These are phyloP conservation scores for Acanthis flammea DNA, from an alignment of 2,797 vertebrate species.

Conservation along the genomic window DNA sequence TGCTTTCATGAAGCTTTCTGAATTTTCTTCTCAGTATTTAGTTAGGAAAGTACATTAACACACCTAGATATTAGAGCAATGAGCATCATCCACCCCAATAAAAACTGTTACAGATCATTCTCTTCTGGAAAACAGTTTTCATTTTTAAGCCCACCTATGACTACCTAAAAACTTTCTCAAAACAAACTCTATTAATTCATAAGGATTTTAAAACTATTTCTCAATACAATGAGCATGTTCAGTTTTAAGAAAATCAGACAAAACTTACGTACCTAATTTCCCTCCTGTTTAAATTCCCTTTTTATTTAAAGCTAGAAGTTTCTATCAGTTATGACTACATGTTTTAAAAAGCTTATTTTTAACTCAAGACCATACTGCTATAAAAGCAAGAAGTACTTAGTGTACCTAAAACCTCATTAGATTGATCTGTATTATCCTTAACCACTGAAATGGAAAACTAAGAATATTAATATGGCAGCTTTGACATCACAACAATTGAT, in stretches of 20 bases:
- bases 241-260: neutral
- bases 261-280: neutral
- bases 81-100: neutral
- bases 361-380: constrained; percentile 5
- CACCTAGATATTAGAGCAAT: neutral
- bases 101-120: neutral
- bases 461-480: constrained; percentile 73
- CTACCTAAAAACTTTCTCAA: neutral
- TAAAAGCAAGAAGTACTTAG: constrained; percentile 17
- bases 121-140: neutral
- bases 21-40: neutral
- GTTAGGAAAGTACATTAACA: neutral
- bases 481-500: constrained; percentile 74
- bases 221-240: rapidly evolving
- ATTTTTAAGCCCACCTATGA: neutral
- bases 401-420: constrained; percentile 55
- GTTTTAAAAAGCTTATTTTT: constrained; percentile 42
- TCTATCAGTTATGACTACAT: constrained; percentile 4
- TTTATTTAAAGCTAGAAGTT: neutral
- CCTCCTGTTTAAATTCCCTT: neutral
- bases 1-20: neutral
- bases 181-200: neutral
- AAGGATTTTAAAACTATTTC: neutral
- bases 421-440: constrained; percentile 68
- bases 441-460: constrained; percentile 67